These are phyloP conservation scores for Virgularia gustaviana DNA, from an alignment of 92 coral and sea anemone species.

Conservation along the genomic window DNA sequence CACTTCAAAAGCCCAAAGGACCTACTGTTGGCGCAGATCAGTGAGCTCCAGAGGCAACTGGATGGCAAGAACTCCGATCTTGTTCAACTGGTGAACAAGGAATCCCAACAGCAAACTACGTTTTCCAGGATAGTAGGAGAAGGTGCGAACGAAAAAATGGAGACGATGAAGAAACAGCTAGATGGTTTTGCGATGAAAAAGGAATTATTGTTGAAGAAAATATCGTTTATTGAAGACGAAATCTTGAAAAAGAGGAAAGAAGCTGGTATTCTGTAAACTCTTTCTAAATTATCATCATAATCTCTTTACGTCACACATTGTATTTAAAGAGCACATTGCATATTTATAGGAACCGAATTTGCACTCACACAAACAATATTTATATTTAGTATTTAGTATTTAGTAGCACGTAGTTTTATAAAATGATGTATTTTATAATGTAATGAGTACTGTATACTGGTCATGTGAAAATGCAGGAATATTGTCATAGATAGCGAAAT, in stretches of 20 bases:
- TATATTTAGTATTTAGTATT: no score
- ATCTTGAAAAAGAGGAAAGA: slow-evolving; percentile 76
- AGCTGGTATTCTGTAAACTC: slow-evolving; percentile 24
- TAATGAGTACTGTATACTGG: no score
- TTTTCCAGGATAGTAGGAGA: slow-evolving; percentile 56
- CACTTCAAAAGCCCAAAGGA: slow-evolving; percentile 72
- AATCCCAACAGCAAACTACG: slow-evolving; percentile 63
- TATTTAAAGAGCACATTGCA: not conserved
- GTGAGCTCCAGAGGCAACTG: slow-evolving; percentile 69
- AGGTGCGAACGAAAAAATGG: slow-evolving; percentile 58
- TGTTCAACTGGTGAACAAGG: slow-evolving; percentile 78
- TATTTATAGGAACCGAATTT: not conserved
- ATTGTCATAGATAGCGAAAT: no score
- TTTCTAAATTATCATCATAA: not conserved
- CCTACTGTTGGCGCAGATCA: slow-evolving; percentile 73
- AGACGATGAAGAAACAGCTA: slow-evolving; percentile 68
- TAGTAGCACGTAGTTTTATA: no score
- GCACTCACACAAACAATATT: no score
- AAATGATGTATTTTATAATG: no score
- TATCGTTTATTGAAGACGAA: slow-evolving; percentile 82
- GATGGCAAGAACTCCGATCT: slow-evolving; percentile 77
- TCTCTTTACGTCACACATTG: not conserved
- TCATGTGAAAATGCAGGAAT: no score
- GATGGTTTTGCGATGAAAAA: slow-evolving; percentile 71
- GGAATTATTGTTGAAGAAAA: slow-evolving; percentile 65